phyloP scores from a whole-genome alignment of 2,888 invertebrate genomes.

The Cataglyphis cursor region DNA sequence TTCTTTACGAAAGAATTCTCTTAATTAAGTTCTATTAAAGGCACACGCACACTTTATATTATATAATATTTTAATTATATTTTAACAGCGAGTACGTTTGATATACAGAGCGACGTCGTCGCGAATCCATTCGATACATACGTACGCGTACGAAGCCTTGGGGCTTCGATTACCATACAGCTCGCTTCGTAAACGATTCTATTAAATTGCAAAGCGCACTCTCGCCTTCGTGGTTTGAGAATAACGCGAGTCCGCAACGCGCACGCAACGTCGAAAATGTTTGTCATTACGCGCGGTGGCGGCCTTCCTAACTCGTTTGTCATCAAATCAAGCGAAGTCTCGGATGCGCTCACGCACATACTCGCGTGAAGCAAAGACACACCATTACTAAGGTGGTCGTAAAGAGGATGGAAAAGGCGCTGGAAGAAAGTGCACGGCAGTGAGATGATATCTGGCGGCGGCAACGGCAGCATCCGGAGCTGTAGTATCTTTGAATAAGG shows the following conservation, averaged over 20 bases:
- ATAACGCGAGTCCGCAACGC: slow-evolving; percentile 33
- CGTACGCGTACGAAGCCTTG: slow-evolving; percentile 14
- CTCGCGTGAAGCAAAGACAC: background rate
- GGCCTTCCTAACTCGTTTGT: slow-evolving; percentile 67
- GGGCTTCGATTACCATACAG: slow-evolving; percentile 62
- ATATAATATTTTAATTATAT: background rate
- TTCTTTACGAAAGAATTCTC: background rate
- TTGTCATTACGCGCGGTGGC: slow-evolving; percentile 67
- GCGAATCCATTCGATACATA: background rate
- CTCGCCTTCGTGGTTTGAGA: slow-evolving; percentile 47
- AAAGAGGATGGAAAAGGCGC: slow-evolving; percentile 57
- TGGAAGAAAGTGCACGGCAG: slow-evolving; percentile 67
- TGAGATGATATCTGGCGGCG: slow-evolving; percentile 69
- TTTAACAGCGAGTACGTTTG: background rate
- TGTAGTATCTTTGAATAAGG: slow-evolving; percentile 39
- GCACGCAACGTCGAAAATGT: slow-evolving; percentile 67
- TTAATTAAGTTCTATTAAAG: background rate
- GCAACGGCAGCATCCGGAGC: slow-evolving; percentile 43
- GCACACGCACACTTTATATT: background rate
- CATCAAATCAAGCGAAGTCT: slow-evolving; percentile 66
- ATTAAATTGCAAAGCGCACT: slow-evolving; percentile 59
- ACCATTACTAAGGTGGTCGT: slow-evolving; percentile 1
- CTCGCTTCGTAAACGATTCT: slow-evolving; percentile 62
- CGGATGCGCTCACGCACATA: background rate
- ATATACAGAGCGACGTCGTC: background rate